Base-by-base conservation (phyloP, 2,888 invertebrate genomes). In the Linyphia triangularis region DNA sequence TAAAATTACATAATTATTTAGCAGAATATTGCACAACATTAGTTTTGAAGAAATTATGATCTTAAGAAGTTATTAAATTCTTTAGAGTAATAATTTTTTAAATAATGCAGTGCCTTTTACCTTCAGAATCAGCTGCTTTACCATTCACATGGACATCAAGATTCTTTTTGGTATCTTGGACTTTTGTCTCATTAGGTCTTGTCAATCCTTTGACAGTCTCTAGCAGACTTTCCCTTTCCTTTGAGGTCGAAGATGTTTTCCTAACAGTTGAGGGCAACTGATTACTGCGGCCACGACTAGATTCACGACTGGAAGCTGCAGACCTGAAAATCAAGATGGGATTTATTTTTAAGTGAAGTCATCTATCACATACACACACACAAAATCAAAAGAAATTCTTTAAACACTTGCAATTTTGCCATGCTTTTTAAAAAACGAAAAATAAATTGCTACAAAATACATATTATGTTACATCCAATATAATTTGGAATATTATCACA, bases 201-300 rank as follows among this genome's bases (percentile, higher is more conserved):
- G 59, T 51, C 5, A 85, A 61, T 0, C 70, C 77, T 72, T 89
- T 85, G 1, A 89, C 83, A 13, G 88, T 65, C 65, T 90, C 90
- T 0, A 92, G 72, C 7, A 92, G 92, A 75, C 91, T 90, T 63
- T 92, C 92, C 63, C 92, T 90, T 69, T 93, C 93, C 30, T 90
- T 90, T 69, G 92, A 92, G 72, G 91, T 91, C 73, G 91, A 90
- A 13, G 91, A 90, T 5, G 91, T 85, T 72, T 91, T 91, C 13
- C 92, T 90, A 9, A 75, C 88, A 63, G 88, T 51, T n/a, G 89
- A 84, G 65, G 89, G 90, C 65, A 90, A 90, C 79, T 89, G 89
- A 37, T 90, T 90, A 77, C 91, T 89, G 26, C 90, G 83, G n/a
- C 90, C 85, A 43, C 86, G 83, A 85, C 90, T 90, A 19, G 90